Percentiles rank a stretch among this genome's conserved stretches.
phyloP scores from a whole-genome alignment of 2,888 invertebrate species.

The Apodemia zela region DNA sequence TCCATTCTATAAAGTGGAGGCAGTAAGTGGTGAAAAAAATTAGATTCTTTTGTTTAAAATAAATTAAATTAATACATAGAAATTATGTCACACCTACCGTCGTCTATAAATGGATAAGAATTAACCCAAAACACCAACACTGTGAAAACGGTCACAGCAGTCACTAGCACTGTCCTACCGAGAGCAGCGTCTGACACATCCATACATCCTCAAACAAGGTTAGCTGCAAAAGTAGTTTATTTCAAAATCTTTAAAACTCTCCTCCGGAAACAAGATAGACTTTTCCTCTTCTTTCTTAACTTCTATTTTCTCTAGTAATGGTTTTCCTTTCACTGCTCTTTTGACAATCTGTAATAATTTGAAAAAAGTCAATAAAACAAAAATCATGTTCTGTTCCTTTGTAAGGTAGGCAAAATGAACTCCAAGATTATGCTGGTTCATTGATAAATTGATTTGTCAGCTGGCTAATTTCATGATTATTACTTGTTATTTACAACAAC shows the following conservation, averaged over 20 bases:
- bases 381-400: too few species aligned
- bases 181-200: slow-evolving; percentile 77
- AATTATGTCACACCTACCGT: slow-evolving; percentile 56
- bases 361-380: too few species aligned
- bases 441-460: too few species aligned
- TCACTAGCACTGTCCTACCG: slow-evolving; percentile 80
- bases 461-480: too few species aligned
- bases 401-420: too few species aligned
- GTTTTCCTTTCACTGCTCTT: slow-evolving; percentile 76
- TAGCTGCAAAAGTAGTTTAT: slow-evolving; percentile 81
- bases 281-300: slow-evolving; percentile 64
- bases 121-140: slow-evolving; percentile 84
- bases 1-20: too few species aligned
- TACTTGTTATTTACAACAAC: too few species aligned
- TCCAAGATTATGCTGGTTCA: too few species aligned
- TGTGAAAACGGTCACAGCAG: slow-evolving; percentile 72
- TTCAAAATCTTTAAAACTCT: slow-evolving; percentile 84
- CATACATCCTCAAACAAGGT: slow-evolving; percentile 53
- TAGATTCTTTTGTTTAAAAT: too few species aligned
- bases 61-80: too few species aligned
- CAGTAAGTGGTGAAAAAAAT: too few species aligned
- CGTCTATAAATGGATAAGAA: slow-evolving; percentile 84
- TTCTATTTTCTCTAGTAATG: slow-evolving; percentile 57
- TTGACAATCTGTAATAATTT: slow-evolving; percentile 70
- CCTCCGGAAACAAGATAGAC: slow-evolving; percentile 83